phyloP scores from a whole-genome alignment of 1,140 invertebrate species.

The Drosophila rhopaloa region DNA sequence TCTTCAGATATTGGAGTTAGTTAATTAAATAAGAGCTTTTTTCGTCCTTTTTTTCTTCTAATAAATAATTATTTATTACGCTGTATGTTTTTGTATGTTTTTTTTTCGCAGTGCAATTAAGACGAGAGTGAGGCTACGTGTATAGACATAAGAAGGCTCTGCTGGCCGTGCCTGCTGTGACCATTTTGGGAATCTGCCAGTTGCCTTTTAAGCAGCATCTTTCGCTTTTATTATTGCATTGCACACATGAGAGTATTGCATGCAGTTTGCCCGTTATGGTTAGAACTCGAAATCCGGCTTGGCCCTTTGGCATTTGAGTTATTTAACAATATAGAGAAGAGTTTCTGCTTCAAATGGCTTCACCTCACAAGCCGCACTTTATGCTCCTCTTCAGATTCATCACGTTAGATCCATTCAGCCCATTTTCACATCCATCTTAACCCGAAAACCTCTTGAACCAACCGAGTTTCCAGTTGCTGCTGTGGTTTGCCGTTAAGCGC shows the following conservation, averaged over 20 bases:
- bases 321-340: constrained; percentile 16
- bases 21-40: no score
- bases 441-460: constrained; percentile 64
- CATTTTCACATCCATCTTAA: constrained; percentile 61
- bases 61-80: no score
- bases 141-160: constrained; percentile 33
- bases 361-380: constrained; percentile 18
- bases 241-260: constrained; percentile 22
- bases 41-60: no score
- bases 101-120: constrained; percentile 9
- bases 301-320: constrained; percentile 47
- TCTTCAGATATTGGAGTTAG: no score
- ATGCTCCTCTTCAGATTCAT: constrained; percentile 24
- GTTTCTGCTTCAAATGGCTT: constrained; percentile 2
- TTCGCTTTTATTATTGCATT: constrained; percentile 64
- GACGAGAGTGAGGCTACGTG: constrained; percentile 4
- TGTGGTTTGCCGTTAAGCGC: constrained; percentile 33
- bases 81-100: not conserved
- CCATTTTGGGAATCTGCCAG: constrained; percentile 74
- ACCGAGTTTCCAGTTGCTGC: constrained; percentile 3
- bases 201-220: constrained; percentile 69
- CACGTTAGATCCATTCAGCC: constrained; percentile 28
- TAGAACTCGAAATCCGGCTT: constrained; percentile 44
- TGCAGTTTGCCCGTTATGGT: constrained; percentile 64
- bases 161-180: constrained; percentile 42